A percentile compares a stretch with the other conserved stretches of the same genome.
phyloP scores from a whole-genome alignment of 2,888 invertebrate species.

The Pandemis heparana region DNA sequence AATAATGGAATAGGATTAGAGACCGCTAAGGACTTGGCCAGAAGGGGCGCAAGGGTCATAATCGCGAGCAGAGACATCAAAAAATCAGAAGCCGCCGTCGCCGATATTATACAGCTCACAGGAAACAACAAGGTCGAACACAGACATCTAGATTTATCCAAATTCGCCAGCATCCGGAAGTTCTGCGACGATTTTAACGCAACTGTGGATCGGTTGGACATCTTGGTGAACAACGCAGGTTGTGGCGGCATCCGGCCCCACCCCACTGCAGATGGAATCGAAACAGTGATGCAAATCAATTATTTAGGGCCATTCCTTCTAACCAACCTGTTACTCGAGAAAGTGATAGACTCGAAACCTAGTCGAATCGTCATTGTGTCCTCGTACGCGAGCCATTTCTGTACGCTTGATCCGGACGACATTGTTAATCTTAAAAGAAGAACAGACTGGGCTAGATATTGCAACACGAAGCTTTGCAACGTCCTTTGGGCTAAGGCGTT shows the following conservation, averaged over 20 bases:
- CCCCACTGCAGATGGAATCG: conserved; percentile 86
- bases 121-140: conserved; percentile 89
- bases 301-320: conserved; percentile 90
- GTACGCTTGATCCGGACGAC: conserved; percentile 78
- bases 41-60: conserved; percentile 87
- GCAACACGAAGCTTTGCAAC: conserved; percentile 73
- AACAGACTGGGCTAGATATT: conserved; percentile 74
- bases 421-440: conserved; percentile 49
- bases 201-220: conserved; percentile 81
- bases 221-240: conserved; percentile 88
- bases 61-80: conserved; percentile 92
- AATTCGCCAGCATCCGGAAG: conserved; percentile 80
- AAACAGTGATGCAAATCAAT: conserved; percentile 88
- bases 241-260: conserved; percentile 64
- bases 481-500: conserved; percentile 75
- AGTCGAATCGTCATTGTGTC: conserved; percentile 78
- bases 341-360: conserved; percentile 67
- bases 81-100: conserved; percentile 89
- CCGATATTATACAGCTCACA: conserved; percentile 89
- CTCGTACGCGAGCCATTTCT: conserved; percentile 64
- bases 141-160: conserved; percentile 79
- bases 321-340: conserved; percentile 87
- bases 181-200: conserved; percentile 87
- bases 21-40: conserved; percentile 89
- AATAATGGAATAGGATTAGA: conserved; percentile 94